Evolutionary conservation across 2,113 vertebrate genomes (phyloP).

Genomic region (Tragelaphus imberbis): DNA sequence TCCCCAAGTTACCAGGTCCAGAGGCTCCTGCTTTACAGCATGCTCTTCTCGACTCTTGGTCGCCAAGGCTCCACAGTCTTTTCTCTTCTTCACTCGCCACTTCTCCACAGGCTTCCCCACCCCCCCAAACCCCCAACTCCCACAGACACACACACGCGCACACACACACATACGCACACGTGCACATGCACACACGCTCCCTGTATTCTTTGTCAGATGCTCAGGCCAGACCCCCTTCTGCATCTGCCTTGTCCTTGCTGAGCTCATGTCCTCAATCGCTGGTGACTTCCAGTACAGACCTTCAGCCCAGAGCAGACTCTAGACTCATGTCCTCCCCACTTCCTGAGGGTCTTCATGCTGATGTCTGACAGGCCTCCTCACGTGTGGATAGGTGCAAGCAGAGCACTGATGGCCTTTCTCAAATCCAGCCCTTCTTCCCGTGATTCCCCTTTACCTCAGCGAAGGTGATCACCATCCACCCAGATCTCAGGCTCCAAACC

Average conservation of each 20-base stretch:
- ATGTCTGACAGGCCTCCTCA: background rate
- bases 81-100: background rate
- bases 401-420: background rate
- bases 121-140: background rate
- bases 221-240: background rate
- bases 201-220: background rate
- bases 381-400: background rate
- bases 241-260: background rate
- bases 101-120: background rate
- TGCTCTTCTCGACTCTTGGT: background rate
- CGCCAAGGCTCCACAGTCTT: fast-evolving
- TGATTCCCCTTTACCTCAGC: fast-evolving
- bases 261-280: background rate
- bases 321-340: background rate
- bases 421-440: background rate
- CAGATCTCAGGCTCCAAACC: background rate
- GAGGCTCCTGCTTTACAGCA: background rate
- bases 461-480: too few relatives aligned
- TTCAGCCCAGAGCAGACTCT: background rate
- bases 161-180: background rate
- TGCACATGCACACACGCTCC: background rate
- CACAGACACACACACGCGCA: fast-evolving
- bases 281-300: background rate
- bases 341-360: background rate
- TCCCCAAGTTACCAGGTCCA: fast-evolving